Evolutionary conservation across 2,113 vertebrate genomes (phyloP).

Genomic region (Zosterops hypoxanthus): DNA sequence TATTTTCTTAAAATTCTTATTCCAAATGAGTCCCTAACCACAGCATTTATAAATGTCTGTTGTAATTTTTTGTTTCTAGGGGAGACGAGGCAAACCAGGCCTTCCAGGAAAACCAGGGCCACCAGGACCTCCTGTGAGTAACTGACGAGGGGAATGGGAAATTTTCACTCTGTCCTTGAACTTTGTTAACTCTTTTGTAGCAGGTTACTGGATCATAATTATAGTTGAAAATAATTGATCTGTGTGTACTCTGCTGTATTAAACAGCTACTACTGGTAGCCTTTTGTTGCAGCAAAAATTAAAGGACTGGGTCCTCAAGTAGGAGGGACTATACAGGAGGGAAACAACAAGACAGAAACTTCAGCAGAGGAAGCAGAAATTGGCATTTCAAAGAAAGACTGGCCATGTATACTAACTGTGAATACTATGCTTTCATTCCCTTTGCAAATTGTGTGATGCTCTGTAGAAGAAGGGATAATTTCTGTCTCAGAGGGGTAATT

Average conservation of each 20-base stretch:
- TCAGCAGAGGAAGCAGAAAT: constrained; percentile 14
- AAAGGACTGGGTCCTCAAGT: background rate
- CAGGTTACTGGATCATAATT: background rate
- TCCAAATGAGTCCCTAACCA: background rate
- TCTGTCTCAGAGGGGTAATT: constrained; percentile 69
- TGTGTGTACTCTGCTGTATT: background rate
- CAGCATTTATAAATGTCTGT: background rate
- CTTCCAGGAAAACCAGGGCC: constrained; percentile 76
- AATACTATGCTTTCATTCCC: constrained; percentile 56
- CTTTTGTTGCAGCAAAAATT: background rate
- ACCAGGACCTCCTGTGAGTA: constrained; percentile 83
- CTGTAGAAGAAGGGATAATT: constrained; percentile 69
- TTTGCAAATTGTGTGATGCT: constrained; percentile 46
- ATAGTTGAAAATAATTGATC: background rate
- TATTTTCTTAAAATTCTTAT: background rate
- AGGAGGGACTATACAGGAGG: background rate
- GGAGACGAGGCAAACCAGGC: constrained; percentile 80
- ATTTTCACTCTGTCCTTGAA: background rate
- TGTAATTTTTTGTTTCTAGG: constrained; percentile 68
- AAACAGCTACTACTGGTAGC: background rate
- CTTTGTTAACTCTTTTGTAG: background rate
- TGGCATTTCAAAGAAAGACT: constrained; percentile 56
- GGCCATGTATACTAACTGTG: constrained; percentile 37
- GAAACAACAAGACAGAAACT: background rate
- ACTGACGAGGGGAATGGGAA: background rate